These are phyloP conservation scores for Aleiodes testaceus DNA, from an alignment of 2,888 invertebrate species.

Conservation along the genomic window DNA sequence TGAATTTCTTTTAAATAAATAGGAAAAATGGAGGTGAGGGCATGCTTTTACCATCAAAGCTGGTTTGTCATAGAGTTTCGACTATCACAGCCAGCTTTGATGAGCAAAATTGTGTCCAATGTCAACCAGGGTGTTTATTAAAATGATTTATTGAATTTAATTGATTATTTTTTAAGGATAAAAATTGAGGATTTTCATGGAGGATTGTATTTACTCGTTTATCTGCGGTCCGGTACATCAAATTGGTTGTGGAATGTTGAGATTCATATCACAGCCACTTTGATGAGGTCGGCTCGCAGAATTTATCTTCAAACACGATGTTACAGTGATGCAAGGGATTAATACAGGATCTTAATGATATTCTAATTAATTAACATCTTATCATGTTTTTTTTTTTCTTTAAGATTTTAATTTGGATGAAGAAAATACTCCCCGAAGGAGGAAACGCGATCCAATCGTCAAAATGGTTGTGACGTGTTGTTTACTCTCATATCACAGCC, in stretches of 20 bases:
- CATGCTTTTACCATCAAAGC: slow-evolving; percentile 83
- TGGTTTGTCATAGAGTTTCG: slow-evolving; percentile 85
- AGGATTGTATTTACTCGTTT: slow-evolving; percentile 32
- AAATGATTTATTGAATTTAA: background rate
- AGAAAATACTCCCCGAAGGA: slow-evolving; percentile 23
- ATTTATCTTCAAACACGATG: slow-evolving; percentile 59
- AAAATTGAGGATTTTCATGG: background rate
- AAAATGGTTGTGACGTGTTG: slow-evolving; percentile 87
- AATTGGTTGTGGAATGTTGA: slow-evolving; percentile 89
- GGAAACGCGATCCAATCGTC: slow-evolving; percentile 77
- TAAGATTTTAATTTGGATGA: background rate
- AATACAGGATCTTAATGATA: slow-evolving; percentile 2
- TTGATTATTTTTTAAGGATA: background rate
- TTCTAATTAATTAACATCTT: slow-evolving; percentile 1
- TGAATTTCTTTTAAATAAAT: slow-evolving; percentile 11
- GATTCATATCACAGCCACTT: slow-evolving; percentile 98
- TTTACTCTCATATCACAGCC: slow-evolving; percentile 88
- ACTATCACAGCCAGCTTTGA: slow-evolving; percentile 98
- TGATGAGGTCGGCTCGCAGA: slow-evolving; percentile 87
- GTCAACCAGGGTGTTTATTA: slow-evolving; percentile 51
- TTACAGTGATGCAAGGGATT: background rate
- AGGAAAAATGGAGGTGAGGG: slow-evolving; percentile 52
- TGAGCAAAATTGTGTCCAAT: slow-evolving; percentile 83
- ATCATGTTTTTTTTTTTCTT: slow-evolving; percentile 1
- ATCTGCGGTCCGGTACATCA: slow-evolving; percentile 82